Base-by-base conservation (phyloP, 2,113 vertebrate species). In the Podarcis cretensis region DNA sequence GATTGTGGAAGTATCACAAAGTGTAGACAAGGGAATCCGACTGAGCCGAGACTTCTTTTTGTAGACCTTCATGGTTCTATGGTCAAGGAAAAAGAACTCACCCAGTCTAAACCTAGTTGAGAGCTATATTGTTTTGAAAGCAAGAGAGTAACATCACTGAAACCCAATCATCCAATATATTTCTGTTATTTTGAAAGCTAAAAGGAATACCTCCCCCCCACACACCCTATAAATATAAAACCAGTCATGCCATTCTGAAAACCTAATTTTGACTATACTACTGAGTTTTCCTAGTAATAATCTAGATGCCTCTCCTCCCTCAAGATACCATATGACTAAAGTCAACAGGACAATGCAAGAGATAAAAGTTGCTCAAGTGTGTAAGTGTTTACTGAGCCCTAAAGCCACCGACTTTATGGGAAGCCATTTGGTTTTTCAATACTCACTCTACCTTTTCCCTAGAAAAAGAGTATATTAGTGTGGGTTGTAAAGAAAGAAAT, bases 301-400 rank as follows among this genome's bases (percentile, higher is more conserved):
- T 48, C 87, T 85, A 79, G 82, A 88, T 83, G 85, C 87, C 86
- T 0, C 0, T 40, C 89, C 93, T 92, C 88, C 81, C 87, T 88
- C 90, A 84, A 71, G 81, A 81, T 94, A 80, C 90, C 92, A 89
- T 91, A 95, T 90, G 93, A 91, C 89, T 94, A 92, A 96, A 93
- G 75, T 84, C 87, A 89, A 32, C 89, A 82, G 90, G 87, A 92
- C 48, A 93, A 92, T 90, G 12, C 2, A 89, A 88, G 78, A 35
- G 86, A 93, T 91, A 90, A 92, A 94, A 94, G 57, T 93, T 89
- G 78, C 63, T 79, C 40, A 89, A 78, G 18, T 90, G 77, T 95
- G 89, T 89, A 12, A 27, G 65, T 94, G 89, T 96, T 95, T 95
- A 95, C 86, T 94, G 87, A 84, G 91, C 93, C 93, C 59, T 92